Percentiles rank a stretch among this genome's conserved stretches.
These are phyloP conservation scores for Drosophila antonietae DNA, from an alignment of 2,888 invertebrate genomes.

Conservation along the genomic window DNA sequence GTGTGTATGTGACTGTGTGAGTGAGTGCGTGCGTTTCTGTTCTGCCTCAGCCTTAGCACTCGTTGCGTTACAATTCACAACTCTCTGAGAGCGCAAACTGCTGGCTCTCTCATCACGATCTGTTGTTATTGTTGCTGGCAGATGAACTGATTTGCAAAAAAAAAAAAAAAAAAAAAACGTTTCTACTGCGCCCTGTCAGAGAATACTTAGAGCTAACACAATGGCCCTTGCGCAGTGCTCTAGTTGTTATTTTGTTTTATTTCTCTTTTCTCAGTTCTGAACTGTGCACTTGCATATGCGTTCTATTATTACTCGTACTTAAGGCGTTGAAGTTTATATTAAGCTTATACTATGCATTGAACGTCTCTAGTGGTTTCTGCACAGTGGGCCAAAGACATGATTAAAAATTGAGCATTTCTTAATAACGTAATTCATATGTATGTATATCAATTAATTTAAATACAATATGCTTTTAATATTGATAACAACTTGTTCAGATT, in stretches of 20 bases:
- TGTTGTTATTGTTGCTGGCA: neutral
- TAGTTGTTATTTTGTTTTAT: neutral
- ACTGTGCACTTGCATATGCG: neutral
- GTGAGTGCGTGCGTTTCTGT: neutral
- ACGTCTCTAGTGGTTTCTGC: neutral
- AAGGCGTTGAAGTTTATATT: neutral
- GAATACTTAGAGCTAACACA: neutral
- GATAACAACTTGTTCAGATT: neutral
- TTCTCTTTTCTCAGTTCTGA: neutral
- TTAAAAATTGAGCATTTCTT: no score
- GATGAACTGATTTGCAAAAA: conserved; percentile 8
- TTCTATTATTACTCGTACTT: neutral
- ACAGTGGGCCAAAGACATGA: neutral
- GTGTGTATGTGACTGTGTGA: neutral
- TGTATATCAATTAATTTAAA: neutral
- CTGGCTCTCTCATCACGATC: neutral
- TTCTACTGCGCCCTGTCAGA: neutral
- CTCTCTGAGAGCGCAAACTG: conserved; percentile 6
- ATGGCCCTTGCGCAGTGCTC: neutral
- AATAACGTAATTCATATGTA: neutral
- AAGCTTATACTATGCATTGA: neutral
- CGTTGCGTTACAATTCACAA: neutral
- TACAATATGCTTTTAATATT: neutral
- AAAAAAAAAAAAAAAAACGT: conserved; percentile 4
- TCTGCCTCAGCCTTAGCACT: neutral